A percentile compares a stretch with the other conserved stretches of the same genome.
phyloP scores from a whole-genome alignment of 2,113 vertebrate species.

The Fregata magnificens region DNA sequence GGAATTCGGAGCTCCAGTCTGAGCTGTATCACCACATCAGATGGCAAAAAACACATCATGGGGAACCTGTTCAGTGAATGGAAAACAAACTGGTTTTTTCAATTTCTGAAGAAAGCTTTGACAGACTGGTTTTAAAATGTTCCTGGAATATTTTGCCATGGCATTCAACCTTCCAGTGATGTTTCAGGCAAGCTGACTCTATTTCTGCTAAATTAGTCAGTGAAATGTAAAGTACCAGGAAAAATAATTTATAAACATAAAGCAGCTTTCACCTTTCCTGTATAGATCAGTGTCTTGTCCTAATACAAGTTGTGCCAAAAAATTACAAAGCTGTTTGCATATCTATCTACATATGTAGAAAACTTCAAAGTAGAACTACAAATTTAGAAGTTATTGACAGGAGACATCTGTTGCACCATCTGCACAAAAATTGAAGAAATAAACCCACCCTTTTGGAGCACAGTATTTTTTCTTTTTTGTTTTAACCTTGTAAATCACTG shows the following conservation, averaged over 20 bases:
- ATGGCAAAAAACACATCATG: not conserved
- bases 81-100: not conserved
- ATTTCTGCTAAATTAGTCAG: not conserved
- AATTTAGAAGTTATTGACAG: constrained; percentile 37
- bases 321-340: not conserved
- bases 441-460: not conserved
- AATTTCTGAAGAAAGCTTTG: not conserved
- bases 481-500: not conserved
- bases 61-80: not conserved
- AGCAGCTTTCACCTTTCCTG: not conserved
- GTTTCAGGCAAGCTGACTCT: not conserved
- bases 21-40: not conserved
- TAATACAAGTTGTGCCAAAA: not conserved
- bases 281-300: not conserved
- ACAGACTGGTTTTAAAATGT: not conserved
- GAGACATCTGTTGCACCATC: constrained; percentile 63
- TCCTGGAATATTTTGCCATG: not conserved
- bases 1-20: not conserved
- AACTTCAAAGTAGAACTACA: constrained; percentile 32
- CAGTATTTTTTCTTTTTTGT: not conserved
- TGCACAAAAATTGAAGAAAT: constrained; percentile 13
- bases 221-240: not conserved
- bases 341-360: constrained; percentile 2
- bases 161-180: not conserved
- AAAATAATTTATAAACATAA: constrained; percentile 8